These are phyloP conservation scores for Micropterix aruncella DNA, from an alignment of 2,888 invertebrate species.

Conservation along the genomic window DNA sequence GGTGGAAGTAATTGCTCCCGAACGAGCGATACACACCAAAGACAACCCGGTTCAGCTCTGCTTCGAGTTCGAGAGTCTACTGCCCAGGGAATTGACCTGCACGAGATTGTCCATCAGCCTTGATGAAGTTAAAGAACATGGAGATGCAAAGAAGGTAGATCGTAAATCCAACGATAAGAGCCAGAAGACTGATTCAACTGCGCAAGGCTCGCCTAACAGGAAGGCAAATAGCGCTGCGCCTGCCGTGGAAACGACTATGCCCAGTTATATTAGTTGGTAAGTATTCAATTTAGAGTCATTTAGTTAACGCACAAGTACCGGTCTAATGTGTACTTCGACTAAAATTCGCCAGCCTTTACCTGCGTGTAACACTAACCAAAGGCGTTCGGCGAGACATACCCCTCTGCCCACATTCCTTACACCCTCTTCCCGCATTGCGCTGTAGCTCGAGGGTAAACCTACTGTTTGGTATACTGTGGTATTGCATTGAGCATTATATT, in stretches of 20 bases:
- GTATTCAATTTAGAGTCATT: constrained; percentile 8
- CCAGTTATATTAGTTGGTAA: constrained; percentile 27
- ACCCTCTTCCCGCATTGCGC: too few relatives aligned
- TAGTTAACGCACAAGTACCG: too few relatives aligned
- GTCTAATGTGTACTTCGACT: too few relatives aligned
- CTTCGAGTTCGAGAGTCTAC: constrained; percentile 27
- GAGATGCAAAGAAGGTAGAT: constrained; percentile 20
- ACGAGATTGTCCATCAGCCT: constrained; percentile 48
- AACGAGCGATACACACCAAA: constrained; percentile 33
- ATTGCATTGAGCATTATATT: too few relatives aligned
- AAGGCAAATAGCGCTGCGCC: constrained; percentile 19
- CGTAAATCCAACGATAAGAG: constrained; percentile 26
- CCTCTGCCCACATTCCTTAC: too few relatives aligned
- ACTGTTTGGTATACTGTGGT: too few relatives aligned
- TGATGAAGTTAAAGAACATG: constrained; percentile 33
- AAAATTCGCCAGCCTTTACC: too few relatives aligned
- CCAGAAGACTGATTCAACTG: constrained; percentile 30
- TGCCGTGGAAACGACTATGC: constrained; percentile 17
- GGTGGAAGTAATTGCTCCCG: constrained; percentile 37
- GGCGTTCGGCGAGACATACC: too few relatives aligned
- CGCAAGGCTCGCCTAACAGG: constrained; percentile 24
- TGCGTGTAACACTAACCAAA: too few relatives aligned
- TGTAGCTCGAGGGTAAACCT: too few relatives aligned
- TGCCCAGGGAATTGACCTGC: constrained; percentile 51
- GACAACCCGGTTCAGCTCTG: constrained; percentile 30